Evolutionary conservation across 2,888 invertebrate species (phyloP), one percentile per base, ranked within the genome.

Genomic region (Phorcus lineatus): DNA sequence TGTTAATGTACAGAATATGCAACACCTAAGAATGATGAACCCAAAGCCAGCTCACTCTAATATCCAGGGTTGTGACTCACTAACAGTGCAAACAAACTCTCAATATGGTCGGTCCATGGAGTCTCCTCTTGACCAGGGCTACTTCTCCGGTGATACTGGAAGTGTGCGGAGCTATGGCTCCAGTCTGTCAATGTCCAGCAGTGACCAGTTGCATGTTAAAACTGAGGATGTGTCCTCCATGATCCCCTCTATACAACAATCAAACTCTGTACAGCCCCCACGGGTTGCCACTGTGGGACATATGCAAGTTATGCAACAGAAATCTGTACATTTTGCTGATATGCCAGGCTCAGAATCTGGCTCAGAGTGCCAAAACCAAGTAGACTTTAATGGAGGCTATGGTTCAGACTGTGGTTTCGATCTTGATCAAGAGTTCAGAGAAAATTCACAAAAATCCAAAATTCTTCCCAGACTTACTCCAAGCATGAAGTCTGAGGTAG

Each of bases 1-100:
- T 85, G 89, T 90, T n/a, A 90, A 90, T 84, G 89, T 90, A 36
- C 90, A 90, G 82, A 88, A 88, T 79, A 89, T 90, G 87, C 89
- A 87, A 75, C 86, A 87, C 66, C 87, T 79, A 17, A 55, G 57
- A 66, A 78, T 78, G 67, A 66, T 66, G 62, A 80, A 66, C 62
- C 31, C 66, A 40, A 75, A 75, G 62, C 31, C 16, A 24, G 36
- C 52, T 40, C 80, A 62, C 66, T 47, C 28, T n/a, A 75, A 55
- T 24, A 52, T 62, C 22, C 75, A 47, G 19, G 52, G 47, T 78
- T 40, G 40, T 77, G 66, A 78, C 28, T 47, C 57, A 16, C 28
- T 78, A 66, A 62, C 40, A 47, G 40, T 62, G 28, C 78, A 55
- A 40, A 62, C 55, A 9, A 78, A 55, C 55, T 31, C 76, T 19